Percentiles rank a stretch among this genome's conserved stretches.
Evolutionary conservation across 2,113 vertebrate species (phyloP).

Genomic region (Aldabrachelys gigantea): DNA sequence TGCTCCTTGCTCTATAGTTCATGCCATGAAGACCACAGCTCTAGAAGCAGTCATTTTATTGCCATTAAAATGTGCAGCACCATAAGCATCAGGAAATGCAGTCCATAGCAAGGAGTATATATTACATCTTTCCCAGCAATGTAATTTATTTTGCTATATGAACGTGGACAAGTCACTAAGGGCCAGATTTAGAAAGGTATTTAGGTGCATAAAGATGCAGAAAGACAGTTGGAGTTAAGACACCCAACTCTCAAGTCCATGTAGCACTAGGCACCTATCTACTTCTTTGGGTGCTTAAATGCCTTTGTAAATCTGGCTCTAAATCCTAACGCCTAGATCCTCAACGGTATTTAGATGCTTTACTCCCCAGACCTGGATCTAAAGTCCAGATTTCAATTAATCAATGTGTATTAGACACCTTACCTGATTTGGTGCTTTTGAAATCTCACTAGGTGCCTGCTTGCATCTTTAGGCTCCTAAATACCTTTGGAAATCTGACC

Average conservation of each 20-base stretch:
- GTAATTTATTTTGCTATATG: not conserved
- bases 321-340: too few relatives aligned
- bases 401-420: not conserved
- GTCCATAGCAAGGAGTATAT: not conserved
- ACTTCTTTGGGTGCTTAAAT: not conserved
- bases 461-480: not conserved
- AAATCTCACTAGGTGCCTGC: not conserved
- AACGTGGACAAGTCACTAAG: not conserved
- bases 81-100: too few relatives aligned
- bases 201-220: not conserved
- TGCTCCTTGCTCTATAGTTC: not conserved
- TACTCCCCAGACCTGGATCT: not conserved
- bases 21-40: too few relatives aligned
- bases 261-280: not conserved
- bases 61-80: too few relatives aligned
- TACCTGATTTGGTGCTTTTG: not conserved
- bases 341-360: too few relatives aligned
- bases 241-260: not conserved
- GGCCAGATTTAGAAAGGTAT: not conserved
- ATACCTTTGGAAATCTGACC: not conserved
- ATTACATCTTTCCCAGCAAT: not conserved
- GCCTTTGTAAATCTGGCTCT: not conserved
- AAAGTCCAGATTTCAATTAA: not conserved
- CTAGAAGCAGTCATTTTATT: too few relatives aligned
- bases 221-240: not conserved